These are phyloP conservation scores for Saccostrea glomerata DNA, from an alignment of 1,140 invertebrate genomes.

Conservation along the genomic window DNA sequence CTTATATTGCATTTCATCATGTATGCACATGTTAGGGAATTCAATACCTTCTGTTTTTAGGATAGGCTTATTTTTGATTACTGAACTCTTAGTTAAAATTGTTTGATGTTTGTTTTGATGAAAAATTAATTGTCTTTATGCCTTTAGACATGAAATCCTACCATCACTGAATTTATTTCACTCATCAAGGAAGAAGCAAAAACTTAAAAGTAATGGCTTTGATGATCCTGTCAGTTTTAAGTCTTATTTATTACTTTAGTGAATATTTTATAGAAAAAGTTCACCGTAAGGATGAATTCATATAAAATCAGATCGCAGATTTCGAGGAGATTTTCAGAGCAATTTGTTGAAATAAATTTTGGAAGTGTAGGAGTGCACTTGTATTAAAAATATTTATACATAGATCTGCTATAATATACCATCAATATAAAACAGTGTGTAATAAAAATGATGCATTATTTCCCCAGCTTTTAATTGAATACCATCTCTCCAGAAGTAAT, in stretches of 20 bases:
- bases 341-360: too few species aligned
- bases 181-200: neutral
- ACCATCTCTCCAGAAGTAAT: neutral
- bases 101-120: slow-evolving; percentile 32
- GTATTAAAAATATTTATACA: too few species aligned
- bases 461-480: neutral
- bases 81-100: neutral
- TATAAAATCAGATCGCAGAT: too few species aligned
- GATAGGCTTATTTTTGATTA: neutral
- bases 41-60: neutral
- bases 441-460: neutral
- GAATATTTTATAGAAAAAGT: neutral
- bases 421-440: too few species aligned
- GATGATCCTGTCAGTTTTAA: neutral
- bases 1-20: neutral
- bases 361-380: too few species aligned
- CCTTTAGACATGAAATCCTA: slow-evolving; percentile 7
- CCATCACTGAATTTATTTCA: neutral
- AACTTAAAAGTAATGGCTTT: neutral
- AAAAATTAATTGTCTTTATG: neutral
- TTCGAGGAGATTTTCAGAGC: too few species aligned
- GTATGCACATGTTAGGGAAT: neutral
- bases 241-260: too few species aligned
- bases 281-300: neutral
- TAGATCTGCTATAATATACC: too few species aligned